Conservation (phyloP, 2,888 invertebrate genomes). For the Serrognathus titanus region DNA sequence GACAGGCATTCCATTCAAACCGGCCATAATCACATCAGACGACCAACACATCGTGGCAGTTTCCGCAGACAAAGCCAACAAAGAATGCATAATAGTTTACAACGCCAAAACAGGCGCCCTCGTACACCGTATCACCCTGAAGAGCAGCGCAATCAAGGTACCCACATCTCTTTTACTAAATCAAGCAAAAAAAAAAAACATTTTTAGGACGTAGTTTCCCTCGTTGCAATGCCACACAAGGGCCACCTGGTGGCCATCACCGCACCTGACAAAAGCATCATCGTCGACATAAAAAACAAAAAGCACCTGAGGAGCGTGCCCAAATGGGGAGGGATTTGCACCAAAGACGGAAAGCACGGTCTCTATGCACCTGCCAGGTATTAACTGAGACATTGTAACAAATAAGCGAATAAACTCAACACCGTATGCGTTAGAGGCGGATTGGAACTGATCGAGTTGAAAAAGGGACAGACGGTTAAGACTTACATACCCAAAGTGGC, state of each 20-base stretch:
- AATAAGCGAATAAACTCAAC: neutral
- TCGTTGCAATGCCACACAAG: conserved; percentile 82
- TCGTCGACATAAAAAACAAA: conserved; percentile 86
- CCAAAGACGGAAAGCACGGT: conserved; percentile 84
- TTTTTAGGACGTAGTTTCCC: conserved; percentile 66
- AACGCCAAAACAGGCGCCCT: conserved; percentile 74
- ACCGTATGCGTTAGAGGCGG: conserved; percentile 67
- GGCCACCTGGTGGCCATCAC: conserved; percentile 82
- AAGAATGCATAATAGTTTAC: conserved; percentile 80
- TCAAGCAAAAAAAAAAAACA: neutral
- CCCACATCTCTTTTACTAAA: neutral
- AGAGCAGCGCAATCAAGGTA: conserved; percentile 57
- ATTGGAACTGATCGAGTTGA: conserved; percentile 86
- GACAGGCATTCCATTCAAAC: conserved; percentile 67
- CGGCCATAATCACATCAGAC: conserved; percentile 79
- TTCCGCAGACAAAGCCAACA: conserved; percentile 77
- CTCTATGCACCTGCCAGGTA: conserved; percentile 83
- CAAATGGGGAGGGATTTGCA: conserved; percentile 89
- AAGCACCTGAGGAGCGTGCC: conserved; percentile 82
- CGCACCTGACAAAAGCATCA: conserved; percentile 84
- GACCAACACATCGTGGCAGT: conserved; percentile 72
- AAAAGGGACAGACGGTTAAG: conserved; percentile 82
- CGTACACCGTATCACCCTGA: conserved; percentile 51
- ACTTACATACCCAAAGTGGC: conserved; percentile 92
- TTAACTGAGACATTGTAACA: neutral